phyloP scores from a whole-genome alignment of 2,113 vertebrate species.

The Empidonax alnorum region DNA sequence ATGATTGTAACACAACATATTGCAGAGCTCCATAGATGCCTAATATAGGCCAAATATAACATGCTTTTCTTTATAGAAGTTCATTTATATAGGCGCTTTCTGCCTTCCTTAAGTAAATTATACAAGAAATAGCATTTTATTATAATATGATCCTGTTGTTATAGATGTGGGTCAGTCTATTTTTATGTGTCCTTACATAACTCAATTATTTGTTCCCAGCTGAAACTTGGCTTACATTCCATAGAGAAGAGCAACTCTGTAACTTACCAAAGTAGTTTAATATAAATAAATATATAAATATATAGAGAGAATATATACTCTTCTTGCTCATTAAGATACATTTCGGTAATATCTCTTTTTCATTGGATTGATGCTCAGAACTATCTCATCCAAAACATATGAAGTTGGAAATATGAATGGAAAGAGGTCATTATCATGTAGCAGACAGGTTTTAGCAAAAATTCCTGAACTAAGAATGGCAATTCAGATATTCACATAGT shows the following conservation, averaged over 20 bases:
- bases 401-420: neutral
- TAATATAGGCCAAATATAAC: neutral
- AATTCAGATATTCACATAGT: neutral
- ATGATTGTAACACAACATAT: neutral
- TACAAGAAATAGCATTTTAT: conserved; percentile 20
- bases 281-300: neutral
- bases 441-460: neutral
- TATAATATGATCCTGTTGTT: conserved; percentile 1
- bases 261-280: neutral
- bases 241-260: neutral
- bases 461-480: neutral
- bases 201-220: conserved; percentile 38
- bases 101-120: neutral
- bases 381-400: neutral
- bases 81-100: neutral
- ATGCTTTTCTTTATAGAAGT: neutral
- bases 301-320: neutral
- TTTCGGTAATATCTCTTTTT: neutral
- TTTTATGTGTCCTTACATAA: conserved; percentile 52
- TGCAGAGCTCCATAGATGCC: neutral
- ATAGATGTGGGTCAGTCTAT: conserved; percentile 53
- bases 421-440: neutral
- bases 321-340: neutral
- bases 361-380: neutral
- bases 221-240: conserved; percentile 42